Evolutionary conservation across 37 sponge, comb jelly and placozoan genomes (phyloP).

Genomic region (Chondrosia reniformis): DNA sequence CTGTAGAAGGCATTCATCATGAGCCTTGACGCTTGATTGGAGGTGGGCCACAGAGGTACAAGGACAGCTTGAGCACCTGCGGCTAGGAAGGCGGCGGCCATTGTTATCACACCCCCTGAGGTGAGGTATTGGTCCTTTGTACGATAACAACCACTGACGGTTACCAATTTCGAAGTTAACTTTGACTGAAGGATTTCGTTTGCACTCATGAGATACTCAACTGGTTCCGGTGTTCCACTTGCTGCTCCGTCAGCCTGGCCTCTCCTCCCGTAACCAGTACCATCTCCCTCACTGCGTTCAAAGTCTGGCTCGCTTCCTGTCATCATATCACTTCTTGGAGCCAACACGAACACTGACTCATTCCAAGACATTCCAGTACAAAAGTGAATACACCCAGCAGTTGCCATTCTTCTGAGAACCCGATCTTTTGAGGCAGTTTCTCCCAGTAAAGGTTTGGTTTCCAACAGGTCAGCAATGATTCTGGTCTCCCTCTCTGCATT

Average conservation of each 20-base stretch:
- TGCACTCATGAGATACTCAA: slow-evolving; percentile 66
- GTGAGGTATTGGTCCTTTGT: slow-evolving; percentile 42
- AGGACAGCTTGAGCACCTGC: slow-evolving; percentile 79
- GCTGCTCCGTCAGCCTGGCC: slow-evolving; percentile 54
- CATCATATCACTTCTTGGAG: slow-evolving; percentile 18
- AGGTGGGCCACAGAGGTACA: slow-evolving; percentile 83
- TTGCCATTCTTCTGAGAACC: slow-evolving; percentile 35
- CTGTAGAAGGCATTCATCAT: slow-evolving; percentile 91
- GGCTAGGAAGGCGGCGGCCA: slow-evolving; percentile 70
- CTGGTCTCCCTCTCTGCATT: slow-evolving; percentile 78
- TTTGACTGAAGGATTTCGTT: slow-evolving; percentile 50
- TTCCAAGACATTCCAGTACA: slow-evolving; percentile 82
- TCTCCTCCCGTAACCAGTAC: slow-evolving; percentile 26
- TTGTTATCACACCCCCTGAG: slow-evolving; percentile 56
- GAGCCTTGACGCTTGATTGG: slow-evolving; percentile 65
- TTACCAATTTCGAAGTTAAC: slow-evolving; percentile 71
- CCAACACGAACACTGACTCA: slow-evolving; percentile 60
- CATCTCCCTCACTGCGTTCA: slow-evolving; percentile 39
- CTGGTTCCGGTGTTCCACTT: slow-evolving; percentile 39
- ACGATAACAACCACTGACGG: slow-evolving; percentile 65
- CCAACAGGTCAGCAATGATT: slow-evolving; percentile 67
- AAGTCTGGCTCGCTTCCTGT: slow-evolving; percentile 1
- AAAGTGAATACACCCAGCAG: slow-evolving; percentile 61
- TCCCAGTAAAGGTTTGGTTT: slow-evolving; percentile 45
- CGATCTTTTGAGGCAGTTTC: slow-evolving; percentile 61